Evolutionary conservation across 1,140 invertebrate genomes (phyloP).

Genomic region (Brachionus plicatilis): DNA sequence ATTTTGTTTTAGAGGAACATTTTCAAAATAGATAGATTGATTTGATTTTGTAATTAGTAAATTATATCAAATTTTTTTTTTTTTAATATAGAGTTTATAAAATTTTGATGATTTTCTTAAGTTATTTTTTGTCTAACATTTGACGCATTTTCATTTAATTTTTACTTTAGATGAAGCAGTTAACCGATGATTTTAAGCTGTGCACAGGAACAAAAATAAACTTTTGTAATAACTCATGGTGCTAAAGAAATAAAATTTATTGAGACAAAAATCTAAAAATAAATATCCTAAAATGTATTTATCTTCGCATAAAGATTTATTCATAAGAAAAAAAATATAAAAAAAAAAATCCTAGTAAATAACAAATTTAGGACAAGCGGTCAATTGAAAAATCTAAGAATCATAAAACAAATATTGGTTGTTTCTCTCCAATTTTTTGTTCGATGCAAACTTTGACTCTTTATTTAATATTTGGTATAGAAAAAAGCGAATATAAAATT

Average conservation of each 20-base stretch:
- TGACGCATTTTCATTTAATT: no score
- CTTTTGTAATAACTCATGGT: neutral
- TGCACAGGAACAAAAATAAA: neutral
- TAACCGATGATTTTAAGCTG: neutral
- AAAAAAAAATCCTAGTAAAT: no score
- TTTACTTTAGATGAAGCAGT: neutral
- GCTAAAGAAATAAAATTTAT: neutral
- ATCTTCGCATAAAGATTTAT: no score
- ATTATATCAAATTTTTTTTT: no score
- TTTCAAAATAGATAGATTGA: no score
- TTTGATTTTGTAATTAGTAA: no score
- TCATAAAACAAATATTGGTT: neutral
- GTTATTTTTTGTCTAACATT: no score
- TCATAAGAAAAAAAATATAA: no score
- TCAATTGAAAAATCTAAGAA: neutral
- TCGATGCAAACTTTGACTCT: neutral
- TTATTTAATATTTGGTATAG: neutral
- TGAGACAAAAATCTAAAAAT: neutral
- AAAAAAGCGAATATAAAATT: neutral
- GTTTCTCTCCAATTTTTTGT: neutral
- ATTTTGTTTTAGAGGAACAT: no score
- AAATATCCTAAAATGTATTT: neutral
- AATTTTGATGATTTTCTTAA: no score
- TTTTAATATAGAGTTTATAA: no score
- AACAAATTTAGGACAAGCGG: neutral